Evolutionary conservation across 2,888 invertebrate species (phyloP), one percentile per base, ranked within the genome.

Genomic region (Pachycephus smyrnensis): DNA sequence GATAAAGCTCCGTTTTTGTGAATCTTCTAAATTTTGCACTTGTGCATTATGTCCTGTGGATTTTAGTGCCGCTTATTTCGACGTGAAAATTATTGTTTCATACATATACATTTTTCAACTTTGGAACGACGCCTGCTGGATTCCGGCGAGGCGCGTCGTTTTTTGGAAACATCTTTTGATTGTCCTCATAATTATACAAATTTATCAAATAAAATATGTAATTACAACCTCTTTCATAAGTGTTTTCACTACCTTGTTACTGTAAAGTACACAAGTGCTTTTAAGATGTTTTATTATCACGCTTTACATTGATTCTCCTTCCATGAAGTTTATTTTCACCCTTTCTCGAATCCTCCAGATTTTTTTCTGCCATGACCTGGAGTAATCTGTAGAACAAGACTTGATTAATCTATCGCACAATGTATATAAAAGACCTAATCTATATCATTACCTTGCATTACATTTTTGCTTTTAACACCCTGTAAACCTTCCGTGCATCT

Each of bases 1-100:
- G 31, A 69, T 74, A 23, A 15, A 55, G 30, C 73, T 76, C 15
- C 31, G 12, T 73, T 77, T 75, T 74, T 30, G 15, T 30, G 11
- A 33, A 23, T 15, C 30, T 23, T 71, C 11, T 71, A 33, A 71
- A 71, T 33, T 30, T 12, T 32, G 12, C 71, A 30, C 11, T 71
- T 71, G 30, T 32, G 30, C 30, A 0, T 71, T 23, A 12, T 33
- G 31, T 71, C 9, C 30, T 23, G 30, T 71, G 11, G 3, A 71
- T 32, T 71, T 30, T 15, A 55, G 55, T 23, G 9, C 55, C 23
- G 23, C 23, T 23, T 55, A 9, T 55, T 55, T 55, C 9, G 55
- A 55, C 15, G 23, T 55, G 23, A 55, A 23, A 55, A 55, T 55
- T 55, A 55, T 55, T 23, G 23, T 55, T 55, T 55, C 9, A 55